Evolutionary conservation across 2,113 vertebrate species (phyloP), one percentile per base, ranked within the genome.

Genomic region (Gallinago paraguaiae): DNA sequence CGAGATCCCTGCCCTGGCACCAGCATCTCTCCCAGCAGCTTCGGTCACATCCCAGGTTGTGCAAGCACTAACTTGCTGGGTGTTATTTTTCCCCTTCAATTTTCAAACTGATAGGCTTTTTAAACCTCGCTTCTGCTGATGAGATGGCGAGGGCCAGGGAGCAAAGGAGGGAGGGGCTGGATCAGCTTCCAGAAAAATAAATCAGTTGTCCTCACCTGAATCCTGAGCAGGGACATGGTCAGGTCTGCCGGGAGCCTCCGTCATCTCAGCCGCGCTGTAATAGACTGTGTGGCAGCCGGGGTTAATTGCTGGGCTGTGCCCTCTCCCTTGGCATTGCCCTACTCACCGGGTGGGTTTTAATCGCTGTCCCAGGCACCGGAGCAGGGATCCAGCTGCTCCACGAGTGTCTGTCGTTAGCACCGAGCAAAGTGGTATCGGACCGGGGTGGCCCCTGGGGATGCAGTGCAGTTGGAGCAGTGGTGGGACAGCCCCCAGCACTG

Each of bases 81-180:
- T 65, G 82, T 68, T 69, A 80, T 96, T 96, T 96, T 96, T 97
- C 91, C 82, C 2, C 3, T 84, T 17, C 70, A 35, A 27, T 96
- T 96, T 97, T 82, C 93, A 83, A 88, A 84, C 39, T n/a, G 69
- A 60, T 92, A 54, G 6, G 69, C 33, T 78, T 96, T 94, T 95
- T 39, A 75, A 88, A 82, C 69, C 92, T 35, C 4, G 0, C 50
- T 94, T 89, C 30, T 70, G 50, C 83, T 80, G 67, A 75, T 92
- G 71, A 45, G 54, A 57, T 67, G 79, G 12, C 0, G 3, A 70
- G 46, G 88, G 57, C 74, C 9, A 25, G 67, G 35, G 37, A 43
- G 9, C 25, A 35, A 68, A 22, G 25, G 30, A 28, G 37, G 39
- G 39, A 77, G 43, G 91, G 77, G 71, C 83, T 92, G 82, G 79